Evolutionary conservation across 1,140 invertebrate species (phyloP).

Genomic region (Copidosoma floridanum): DNA sequence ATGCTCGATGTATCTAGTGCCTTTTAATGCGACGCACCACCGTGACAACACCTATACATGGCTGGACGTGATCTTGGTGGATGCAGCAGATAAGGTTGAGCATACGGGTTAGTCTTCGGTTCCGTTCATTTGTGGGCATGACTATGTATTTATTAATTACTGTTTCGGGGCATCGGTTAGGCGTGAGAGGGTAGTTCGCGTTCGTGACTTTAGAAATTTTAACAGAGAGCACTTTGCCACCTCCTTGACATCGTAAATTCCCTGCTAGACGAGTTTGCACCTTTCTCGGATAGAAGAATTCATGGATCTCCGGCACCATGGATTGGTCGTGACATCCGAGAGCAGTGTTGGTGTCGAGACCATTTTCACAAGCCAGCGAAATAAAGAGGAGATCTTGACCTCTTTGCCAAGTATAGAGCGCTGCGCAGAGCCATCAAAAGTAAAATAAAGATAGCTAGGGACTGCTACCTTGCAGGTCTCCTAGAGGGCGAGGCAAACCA

Average conservation of each 20-base stretch:
- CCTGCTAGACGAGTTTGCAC: neutral
- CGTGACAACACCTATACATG: too few relatives aligned
- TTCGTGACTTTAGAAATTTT: neutral
- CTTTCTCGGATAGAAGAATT: neutral
- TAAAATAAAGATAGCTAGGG: neutral
- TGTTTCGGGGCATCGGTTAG: neutral
- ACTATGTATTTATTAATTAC: neutral
- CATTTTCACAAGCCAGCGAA: neutral
- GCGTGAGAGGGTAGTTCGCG: neutral
- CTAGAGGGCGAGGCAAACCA: neutral
- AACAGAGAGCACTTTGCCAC: neutral
- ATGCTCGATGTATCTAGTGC: neutral
- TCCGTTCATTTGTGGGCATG: too few relatives aligned
- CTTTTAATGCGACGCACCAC: too few relatives aligned
- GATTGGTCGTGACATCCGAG: neutral
- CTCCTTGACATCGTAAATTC: neutral
- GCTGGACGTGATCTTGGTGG: neutral
- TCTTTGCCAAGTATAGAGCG: neutral
- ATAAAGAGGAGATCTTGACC: neutral
- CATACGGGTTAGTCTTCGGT: neutral
- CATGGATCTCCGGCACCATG: neutral
- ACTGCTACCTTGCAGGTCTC: neutral
- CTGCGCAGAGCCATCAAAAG: neutral
- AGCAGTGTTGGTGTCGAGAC: neutral
- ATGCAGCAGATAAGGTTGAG: neutral